These are phyloP conservation scores for Oreochromis spilurus DNA, from an alignment of 2,113 vertebrate genomes.

Conservation along the genomic window DNA sequence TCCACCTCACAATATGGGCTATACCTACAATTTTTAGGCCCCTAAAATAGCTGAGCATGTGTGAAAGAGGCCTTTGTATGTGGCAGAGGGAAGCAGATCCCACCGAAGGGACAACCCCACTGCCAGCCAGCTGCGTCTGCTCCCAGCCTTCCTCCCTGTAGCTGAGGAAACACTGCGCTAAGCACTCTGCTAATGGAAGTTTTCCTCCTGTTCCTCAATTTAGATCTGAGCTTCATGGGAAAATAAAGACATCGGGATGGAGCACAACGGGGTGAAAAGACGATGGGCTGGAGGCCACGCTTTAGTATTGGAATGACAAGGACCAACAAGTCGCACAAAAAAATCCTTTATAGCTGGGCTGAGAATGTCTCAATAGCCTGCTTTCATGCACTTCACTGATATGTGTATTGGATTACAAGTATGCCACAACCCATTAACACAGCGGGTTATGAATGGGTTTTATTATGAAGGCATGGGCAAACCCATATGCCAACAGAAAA, in stretches of 20 bases:
- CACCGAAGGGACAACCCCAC: background rate
- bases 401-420: background rate
- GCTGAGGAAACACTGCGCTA: conserved; percentile 25
- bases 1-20: background rate
- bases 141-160: conserved; percentile 1
- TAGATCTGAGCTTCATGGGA: background rate
- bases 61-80: conserved; percentile 66
- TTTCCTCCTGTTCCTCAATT: background rate
- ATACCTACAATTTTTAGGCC: background rate
- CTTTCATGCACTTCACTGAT: background rate
- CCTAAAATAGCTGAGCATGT: background rate
- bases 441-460: background rate
- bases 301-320: background rate
- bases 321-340: background rate
- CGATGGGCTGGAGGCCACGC: background rate
- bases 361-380: background rate
- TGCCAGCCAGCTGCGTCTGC: conserved; percentile 33
- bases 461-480: background rate
- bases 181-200: conserved; percentile 1
- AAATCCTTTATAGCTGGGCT: background rate
- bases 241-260: background rate
- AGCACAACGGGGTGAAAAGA: background rate
- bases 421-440: background rate
- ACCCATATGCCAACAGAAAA: background rate
- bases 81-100: conserved; percentile 37